Evolutionary conservation across 2,888 invertebrate species (phyloP).

Genomic region (Euspilapteryx auroguttella): DNA sequence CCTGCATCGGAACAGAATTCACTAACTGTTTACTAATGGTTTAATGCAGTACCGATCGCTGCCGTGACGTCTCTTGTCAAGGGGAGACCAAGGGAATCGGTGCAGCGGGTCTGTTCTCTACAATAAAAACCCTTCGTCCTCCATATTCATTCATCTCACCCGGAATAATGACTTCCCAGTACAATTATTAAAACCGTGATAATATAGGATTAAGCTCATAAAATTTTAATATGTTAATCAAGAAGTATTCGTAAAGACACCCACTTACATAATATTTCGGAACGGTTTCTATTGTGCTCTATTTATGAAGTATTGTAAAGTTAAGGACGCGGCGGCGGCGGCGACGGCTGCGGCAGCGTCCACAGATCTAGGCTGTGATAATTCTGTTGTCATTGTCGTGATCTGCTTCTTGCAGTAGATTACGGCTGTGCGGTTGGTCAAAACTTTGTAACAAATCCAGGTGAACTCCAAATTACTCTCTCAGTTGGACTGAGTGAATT

Average conservation of each 20-base stretch:
- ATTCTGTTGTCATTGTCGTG: too few relatives aligned
- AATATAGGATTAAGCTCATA: too few relatives aligned
- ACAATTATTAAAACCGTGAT: too few relatives aligned
- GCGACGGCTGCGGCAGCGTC: too few relatives aligned
- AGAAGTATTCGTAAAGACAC: slow-evolving; percentile 6
- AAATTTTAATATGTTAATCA: slow-evolving; percentile 10
- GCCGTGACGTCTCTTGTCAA: slow-evolving; percentile 17
- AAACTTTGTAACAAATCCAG: too few relatives aligned
- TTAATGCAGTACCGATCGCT: slow-evolving; percentile 39
- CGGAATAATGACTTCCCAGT: slow-evolving; percentile 3
- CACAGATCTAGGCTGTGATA: slow-evolving; percentile 19
- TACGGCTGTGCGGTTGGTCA: too few relatives aligned
- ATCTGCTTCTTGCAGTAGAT: too few relatives aligned
- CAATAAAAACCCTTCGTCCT: too few relatives aligned
- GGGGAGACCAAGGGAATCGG: slow-evolving; percentile 5
- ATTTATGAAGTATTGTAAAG: slow-evolving; percentile 21
- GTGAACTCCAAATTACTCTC: too few relatives aligned
- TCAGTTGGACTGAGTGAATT: slow-evolving; percentile 24
- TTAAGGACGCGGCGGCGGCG: slow-evolving; percentile 14
- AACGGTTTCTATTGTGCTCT: slow-evolving; percentile 21
- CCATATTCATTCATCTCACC: slow-evolving; percentile 7
- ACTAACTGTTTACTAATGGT: slow-evolving; percentile 43
- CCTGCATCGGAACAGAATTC: slow-evolving; percentile 14
- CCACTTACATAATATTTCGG: slow-evolving; percentile 10
- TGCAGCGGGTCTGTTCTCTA: slow-evolving; percentile 6